Evolutionary conservation across 2,888 invertebrate genomes (phyloP).

Genomic region (Yponomeuta cagnagella): DNA sequence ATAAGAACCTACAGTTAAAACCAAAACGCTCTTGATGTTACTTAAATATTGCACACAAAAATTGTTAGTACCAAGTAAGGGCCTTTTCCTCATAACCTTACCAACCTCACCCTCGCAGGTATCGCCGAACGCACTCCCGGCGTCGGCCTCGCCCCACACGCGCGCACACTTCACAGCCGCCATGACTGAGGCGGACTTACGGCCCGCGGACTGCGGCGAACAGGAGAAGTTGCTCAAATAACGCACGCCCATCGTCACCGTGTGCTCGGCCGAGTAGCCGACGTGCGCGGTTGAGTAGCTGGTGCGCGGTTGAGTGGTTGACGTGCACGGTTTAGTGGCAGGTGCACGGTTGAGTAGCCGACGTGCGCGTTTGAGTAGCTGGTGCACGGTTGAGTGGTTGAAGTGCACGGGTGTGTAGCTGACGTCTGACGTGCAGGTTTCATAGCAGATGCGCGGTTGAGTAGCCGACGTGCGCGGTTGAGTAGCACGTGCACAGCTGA

Average conservation of each 20-base stretch:
- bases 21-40: no score
- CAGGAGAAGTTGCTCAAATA: slow-evolving; percentile 56
- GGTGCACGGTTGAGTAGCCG: not conserved
- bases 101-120: slow-evolving; percentile 35
- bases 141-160: slow-evolving; percentile 50
- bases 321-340: no score
- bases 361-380: no score
- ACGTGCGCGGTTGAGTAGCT: not conserved
- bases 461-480: no score
- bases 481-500: no score
- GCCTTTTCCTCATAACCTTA: no score
- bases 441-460: no score
- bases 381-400: not conserved
- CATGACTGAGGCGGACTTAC: slow-evolving; percentile 26
- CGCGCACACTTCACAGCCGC: slow-evolving; percentile 43
- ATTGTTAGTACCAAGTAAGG: no score
- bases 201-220: slow-evolving; percentile 37
- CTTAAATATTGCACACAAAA: no score
- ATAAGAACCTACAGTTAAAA: no score
- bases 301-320: not conserved
- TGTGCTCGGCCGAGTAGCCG: not conserved
- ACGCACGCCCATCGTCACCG: slow-evolving; percentile 16
- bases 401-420: not conserved
- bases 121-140: slow-evolving; percentile 53
- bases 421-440: not conserved